Evolutionary conservation across 2,797 vertebrate genomes (phyloP).

Genomic region (Labeo calbasu): DNA sequence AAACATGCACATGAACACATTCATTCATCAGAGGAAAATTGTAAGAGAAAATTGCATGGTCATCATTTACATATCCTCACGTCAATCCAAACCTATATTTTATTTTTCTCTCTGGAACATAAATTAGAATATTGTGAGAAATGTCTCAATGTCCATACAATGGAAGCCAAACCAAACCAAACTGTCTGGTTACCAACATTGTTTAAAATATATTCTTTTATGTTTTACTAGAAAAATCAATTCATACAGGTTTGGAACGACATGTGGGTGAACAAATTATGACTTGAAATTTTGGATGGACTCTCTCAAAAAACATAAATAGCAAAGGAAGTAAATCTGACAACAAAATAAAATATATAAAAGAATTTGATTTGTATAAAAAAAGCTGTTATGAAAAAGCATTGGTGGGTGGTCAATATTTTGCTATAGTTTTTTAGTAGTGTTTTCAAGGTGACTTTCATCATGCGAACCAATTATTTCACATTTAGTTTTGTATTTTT

Average conservation of each 20-base stretch:
- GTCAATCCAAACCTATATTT: not conserved
- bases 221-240: not conserved
- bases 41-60: not conserved
- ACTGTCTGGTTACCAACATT: not conserved
- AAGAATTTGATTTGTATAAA: not conserved
- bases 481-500: not conserved
- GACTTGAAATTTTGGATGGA: not conserved
- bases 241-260: not conserved
- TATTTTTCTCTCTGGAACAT: not conserved
- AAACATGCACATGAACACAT: not conserved
- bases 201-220: not conserved
- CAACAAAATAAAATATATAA: not conserved
- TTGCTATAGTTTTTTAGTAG: not conserved
- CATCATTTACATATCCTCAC: not conserved
- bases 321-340: not conserved
- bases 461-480: not conserved
- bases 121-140: not conserved
- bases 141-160: not conserved
- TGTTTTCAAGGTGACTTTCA: not conserved
- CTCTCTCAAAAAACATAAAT: not conserved
- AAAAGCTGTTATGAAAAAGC: not conserved
- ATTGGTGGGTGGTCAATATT: not conserved
- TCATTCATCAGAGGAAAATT: not conserved
- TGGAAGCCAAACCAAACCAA: not conserved
- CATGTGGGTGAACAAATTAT: not conserved